These are phyloP conservation scores for Drosophila bocqueti DNA, from an alignment of 1,140 invertebrate species.

Conservation along the genomic window DNA sequence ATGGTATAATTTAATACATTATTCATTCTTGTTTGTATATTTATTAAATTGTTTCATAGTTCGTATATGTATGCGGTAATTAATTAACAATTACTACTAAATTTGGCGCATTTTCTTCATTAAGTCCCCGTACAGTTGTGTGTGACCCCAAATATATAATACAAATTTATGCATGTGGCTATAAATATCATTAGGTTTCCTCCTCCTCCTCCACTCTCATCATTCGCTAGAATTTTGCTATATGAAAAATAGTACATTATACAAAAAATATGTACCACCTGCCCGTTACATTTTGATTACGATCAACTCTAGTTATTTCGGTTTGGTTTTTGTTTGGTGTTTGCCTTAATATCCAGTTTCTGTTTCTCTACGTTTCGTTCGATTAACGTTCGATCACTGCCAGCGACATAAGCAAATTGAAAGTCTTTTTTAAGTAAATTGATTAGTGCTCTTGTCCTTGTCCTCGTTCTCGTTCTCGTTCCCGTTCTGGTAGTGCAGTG, in stretches of 20 bases:
- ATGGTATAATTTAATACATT: constrained; percentile 63
- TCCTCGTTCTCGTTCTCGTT: constrained; percentile 1
- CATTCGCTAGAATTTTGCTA: constrained; percentile 51
- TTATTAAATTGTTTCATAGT: constrained; percentile 54
- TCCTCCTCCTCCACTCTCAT: constrained; percentile 3
- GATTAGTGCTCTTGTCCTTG: constrained; percentile 48
- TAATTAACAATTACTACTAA: constrained; percentile 64
- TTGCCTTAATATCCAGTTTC: constrained; percentile 61
- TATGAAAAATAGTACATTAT: constrained; percentile 78
- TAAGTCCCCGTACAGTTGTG: constrained; percentile 52
- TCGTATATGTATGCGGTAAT: constrained; percentile 49
- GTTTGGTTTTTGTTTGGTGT: constrained; percentile 59
- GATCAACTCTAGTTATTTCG: constrained; percentile 33
- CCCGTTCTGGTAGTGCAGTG: constrained; percentile 50
- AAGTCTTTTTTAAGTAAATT: constrained; percentile 78
- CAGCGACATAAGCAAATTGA: constrained; percentile 69
- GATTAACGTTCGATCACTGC: constrained; percentile 47
- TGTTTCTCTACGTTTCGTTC: constrained; percentile 20
- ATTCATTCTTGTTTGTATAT: constrained; percentile 35
- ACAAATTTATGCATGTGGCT: constrained; percentile 52
- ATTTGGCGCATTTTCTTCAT: constrained; percentile 74
- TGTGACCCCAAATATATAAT: constrained; percentile 53
- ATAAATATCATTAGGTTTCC: constrained; percentile 53
- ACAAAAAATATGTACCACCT: constrained; percentile 75
- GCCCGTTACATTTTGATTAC: constrained; percentile 48